Conservation (phyloP, 2,113 vertebrate genomes). For the Beaufortia kweichowensis region DNA sequence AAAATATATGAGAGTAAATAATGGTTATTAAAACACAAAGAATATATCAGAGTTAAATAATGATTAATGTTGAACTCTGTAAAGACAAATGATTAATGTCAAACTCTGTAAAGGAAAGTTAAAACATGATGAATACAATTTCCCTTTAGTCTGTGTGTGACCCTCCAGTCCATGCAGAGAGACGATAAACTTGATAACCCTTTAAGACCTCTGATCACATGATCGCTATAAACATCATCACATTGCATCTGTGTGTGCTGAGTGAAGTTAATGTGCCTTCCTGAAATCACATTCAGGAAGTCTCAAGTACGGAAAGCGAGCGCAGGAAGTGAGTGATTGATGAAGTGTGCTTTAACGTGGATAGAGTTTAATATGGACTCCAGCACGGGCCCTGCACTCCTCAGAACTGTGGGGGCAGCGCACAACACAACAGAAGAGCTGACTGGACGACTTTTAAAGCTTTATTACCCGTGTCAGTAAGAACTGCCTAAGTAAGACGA, state of each 20-base stretch:
- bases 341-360: constrained; percentile 50
- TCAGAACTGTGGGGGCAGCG: constrained; percentile 1
- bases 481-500: constrained; percentile 34
- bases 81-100: too few relatives aligned
- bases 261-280: constrained; percentile 62
- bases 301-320: constrained; percentile 60
- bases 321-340: constrained; percentile 68
- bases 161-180: neutral
- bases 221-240: constrained; percentile 19
- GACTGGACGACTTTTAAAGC: constrained; percentile 39
- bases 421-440: neutral
- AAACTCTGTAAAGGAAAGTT: too few relatives aligned
- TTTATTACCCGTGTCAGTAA: constrained; percentile 40
- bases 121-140: too few relatives aligned
- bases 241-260: constrained; percentile 43
- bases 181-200: constrained; percentile 41
- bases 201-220: neutral
- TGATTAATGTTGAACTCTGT: too few relatives aligned
- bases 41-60: too few relatives aligned
- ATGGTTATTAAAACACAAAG: too few relatives aligned
- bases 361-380: constrained; percentile 47
- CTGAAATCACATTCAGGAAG: constrained; percentile 59
- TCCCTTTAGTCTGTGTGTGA: too few relatives aligned
- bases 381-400: constrained; percentile 20
- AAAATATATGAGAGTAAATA: too few relatives aligned